phyloP scores from a whole-genome alignment of 2,113 vertebrate genomes.

The Desmodus rotundus region DNA sequence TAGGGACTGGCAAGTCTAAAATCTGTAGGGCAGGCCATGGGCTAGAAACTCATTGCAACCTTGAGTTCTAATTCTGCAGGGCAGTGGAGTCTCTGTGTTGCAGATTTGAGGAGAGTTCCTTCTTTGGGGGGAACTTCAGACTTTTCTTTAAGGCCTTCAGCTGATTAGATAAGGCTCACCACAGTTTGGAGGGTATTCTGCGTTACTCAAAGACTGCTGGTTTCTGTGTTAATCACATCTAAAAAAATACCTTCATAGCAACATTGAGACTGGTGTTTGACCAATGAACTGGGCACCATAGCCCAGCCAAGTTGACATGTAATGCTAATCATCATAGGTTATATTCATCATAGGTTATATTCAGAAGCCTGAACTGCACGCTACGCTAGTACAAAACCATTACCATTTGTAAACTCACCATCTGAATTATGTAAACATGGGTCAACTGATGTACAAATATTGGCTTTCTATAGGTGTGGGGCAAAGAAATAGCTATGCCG shows the following conservation, averaged over 20 bases:
- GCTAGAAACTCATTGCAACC: neutral
- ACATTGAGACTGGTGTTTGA: neutral
- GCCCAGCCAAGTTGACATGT: neutral
- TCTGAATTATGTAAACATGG: neutral
- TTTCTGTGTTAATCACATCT: neutral
- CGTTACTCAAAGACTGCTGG: neutral
- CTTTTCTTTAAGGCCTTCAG: neutral
- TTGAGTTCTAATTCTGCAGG: neutral
- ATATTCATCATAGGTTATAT: neutral
- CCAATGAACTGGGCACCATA: neutral
- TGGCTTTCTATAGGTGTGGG: neutral
- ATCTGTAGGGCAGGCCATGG: neutral
- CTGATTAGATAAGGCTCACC: neutral
- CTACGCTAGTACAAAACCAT: neutral
- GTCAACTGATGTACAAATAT: neutral
- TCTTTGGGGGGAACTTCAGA: neutral
- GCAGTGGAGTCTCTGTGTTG: neutral
- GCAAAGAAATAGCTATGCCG: neutral
- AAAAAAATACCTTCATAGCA: neutral
- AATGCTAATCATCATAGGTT: neutral
- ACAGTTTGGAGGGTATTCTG: neutral
- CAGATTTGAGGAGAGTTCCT: neutral
- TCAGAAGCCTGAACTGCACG: neutral
- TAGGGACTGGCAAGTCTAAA: neutral
- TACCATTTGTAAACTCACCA: neutral